These are phyloP conservation scores for Nansenia antarctica DNA, from an alignment of 2,113 vertebrate genomes.

Conservation along the genomic window DNA sequence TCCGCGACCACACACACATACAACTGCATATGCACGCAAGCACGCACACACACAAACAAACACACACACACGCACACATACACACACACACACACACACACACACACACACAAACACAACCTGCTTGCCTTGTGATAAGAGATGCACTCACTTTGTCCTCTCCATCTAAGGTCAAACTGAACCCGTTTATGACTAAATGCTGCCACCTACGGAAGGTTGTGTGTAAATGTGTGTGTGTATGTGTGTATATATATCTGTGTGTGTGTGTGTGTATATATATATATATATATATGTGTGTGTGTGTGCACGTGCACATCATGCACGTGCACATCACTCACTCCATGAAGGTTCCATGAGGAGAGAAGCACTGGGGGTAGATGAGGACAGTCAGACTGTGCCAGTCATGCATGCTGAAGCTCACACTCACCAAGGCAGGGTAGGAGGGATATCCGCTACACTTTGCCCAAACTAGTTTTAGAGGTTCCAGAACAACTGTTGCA, in stretches of 20 bases:
- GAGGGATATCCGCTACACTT: constrained; percentile 99
- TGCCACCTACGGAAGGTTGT: constrained; percentile 58
- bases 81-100: neutral
- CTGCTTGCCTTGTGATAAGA: neutral
- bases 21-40: neutral
- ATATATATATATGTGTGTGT: no score
- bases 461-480: constrained; percentile 97
- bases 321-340: neutral
- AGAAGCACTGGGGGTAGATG: neutral
- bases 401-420: constrained; percentile 21
- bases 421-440: constrained; percentile 97
- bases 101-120: constrained; percentile 6
- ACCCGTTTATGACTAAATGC: constrained; percentile 33
- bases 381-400: neutral
- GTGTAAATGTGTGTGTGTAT: neutral
- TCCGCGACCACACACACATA: neutral
- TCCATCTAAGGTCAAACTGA: constrained; percentile 32
- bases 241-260: neutral
- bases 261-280: neutral
- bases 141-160: constrained; percentile 16
- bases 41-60: constrained; percentile 2
- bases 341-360: neutral
- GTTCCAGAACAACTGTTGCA: constrained; percentile 90
- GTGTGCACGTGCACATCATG: neutral
- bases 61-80: neutral